A percentile compares a stretch with the other conserved stretches of the same genome.
Evolutionary conservation across 2,888 invertebrate genomes (phyloP).

Genomic region (Dione vanillae): DNA sequence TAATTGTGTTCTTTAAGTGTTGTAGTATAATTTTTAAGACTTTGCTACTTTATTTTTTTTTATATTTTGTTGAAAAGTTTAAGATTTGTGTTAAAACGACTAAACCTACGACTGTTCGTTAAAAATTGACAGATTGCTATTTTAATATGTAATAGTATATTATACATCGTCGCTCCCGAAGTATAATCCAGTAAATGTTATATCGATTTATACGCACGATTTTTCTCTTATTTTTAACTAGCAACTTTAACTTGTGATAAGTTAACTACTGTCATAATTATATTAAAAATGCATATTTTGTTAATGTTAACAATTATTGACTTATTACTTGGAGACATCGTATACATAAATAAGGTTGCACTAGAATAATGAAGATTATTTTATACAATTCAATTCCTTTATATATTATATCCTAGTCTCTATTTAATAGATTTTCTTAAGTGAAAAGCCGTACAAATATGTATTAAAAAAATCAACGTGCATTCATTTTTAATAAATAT

Average conservation of each 20-base stretch:
- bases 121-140: neutral
- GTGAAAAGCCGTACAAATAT: constrained; percentile 49
- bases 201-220: too few species aligned
- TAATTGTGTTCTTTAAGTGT: neutral
- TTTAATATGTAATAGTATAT: too few species aligned
- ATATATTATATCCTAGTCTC: constrained; percentile 6
- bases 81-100: neutral
- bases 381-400: neutral
- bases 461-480: constrained; percentile 47
- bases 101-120: too few species aligned
- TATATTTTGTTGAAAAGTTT: neutral
- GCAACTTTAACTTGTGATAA: too few species aligned
- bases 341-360: neutral
- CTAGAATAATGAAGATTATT: neutral
- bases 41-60: neutral
- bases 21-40: neutral
- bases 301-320: neutral
- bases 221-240: too few species aligned
- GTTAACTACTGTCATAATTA: too few species aligned
- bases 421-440: constrained; percentile 5
- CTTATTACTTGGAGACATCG: neutral
- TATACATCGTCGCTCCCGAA: neutral
- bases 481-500: constrained; percentile 60
- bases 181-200: neutral
- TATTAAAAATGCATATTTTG: too few species aligned